These are phyloP conservation scores for Chydorus sphaericus DNA, from an alignment of 2,888 invertebrate species.

Conservation along the genomic window DNA sequence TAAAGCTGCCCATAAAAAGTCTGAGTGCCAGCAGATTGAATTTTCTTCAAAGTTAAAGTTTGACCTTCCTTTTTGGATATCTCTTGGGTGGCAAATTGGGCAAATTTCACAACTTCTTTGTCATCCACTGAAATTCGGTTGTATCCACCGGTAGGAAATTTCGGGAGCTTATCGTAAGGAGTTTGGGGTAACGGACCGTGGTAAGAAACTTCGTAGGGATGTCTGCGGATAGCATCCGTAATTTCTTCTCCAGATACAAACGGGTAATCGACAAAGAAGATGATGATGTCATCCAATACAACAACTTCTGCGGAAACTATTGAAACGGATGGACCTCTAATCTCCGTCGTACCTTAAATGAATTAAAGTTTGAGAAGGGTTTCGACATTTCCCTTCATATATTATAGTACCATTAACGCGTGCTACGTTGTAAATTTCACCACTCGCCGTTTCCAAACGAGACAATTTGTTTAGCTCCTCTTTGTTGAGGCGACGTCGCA, in stretches of 20 bases:
- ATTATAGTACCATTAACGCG: too few relatives aligned
- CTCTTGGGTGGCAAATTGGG: background rate
- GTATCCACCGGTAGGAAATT: background rate
- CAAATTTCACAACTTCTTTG: background rate
- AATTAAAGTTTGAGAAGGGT: too few relatives aligned
- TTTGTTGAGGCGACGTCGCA: constrained; percentile 21
- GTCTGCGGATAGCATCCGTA: background rate
- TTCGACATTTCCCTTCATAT: too few relatives aligned
- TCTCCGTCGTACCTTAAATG: too few relatives aligned
- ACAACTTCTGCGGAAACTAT: background rate
- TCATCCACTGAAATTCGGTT: background rate
- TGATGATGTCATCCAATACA: background rate
- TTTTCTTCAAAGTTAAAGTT: too few relatives aligned
- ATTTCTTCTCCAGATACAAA: background rate
- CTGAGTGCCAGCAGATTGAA: too few relatives aligned
- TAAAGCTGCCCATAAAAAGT: too few relatives aligned
- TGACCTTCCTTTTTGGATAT: too few relatives aligned
- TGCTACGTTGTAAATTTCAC: too few relatives aligned
- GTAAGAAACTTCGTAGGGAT: background rate
- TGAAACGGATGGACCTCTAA: background rate
- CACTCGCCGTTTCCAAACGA: too few relatives aligned
- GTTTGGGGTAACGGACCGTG: background rate
- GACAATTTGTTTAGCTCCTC: too few relatives aligned
- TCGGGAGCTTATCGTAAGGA: background rate
- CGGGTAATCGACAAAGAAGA: background rate